Percentiles rank a stretch among this genome's conserved stretches.
phyloP scores from a whole-genome alignment of 1,140 invertebrate genomes.

The Epicauta chinensis region DNA sequence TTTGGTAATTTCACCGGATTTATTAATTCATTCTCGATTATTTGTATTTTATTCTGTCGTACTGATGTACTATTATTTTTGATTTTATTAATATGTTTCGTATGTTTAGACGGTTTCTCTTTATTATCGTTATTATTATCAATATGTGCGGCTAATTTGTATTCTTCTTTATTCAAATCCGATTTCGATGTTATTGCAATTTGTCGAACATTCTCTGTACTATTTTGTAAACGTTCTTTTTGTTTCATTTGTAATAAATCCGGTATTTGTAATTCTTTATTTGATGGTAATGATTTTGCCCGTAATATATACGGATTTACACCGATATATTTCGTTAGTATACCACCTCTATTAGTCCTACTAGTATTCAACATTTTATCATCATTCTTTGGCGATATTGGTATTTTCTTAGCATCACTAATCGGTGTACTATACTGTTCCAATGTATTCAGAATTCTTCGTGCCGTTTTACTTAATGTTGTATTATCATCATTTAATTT shows the following conservation, averaged over 20 bases:
- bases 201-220: constrained; percentile 55
- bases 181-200: constrained; percentile 51
- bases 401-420: constrained; percentile 64
- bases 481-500: constrained; percentile 21
- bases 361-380: not conserved
- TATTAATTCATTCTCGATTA: constrained; percentile 43
- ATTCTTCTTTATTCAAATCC: constrained; percentile 35
- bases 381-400: constrained; percentile 38
- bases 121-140: constrained; percentile 28
- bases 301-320: constrained; percentile 31
- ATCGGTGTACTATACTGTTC: constrained; percentile 68
- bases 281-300: constrained; percentile 30
- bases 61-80: constrained; percentile 40
- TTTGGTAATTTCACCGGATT: constrained; percentile 52
- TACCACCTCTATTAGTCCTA: constrained; percentile 9
- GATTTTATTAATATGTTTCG: constrained; percentile 46
- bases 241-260: constrained; percentile 55
- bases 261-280: constrained; percentile 50
- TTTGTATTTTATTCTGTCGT: constrained; percentile 31
- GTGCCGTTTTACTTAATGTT: constrained; percentile 51
- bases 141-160: constrained; percentile 36
- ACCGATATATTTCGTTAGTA: constrained; percentile 29
- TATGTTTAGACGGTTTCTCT: too few relatives aligned
- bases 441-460: constrained; percentile 62
- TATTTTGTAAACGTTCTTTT: constrained; percentile 53